Evolutionary conservation across 2,113 vertebrate genomes (phyloP).

Genomic region (Engraulis encrasicolus): DNA sequence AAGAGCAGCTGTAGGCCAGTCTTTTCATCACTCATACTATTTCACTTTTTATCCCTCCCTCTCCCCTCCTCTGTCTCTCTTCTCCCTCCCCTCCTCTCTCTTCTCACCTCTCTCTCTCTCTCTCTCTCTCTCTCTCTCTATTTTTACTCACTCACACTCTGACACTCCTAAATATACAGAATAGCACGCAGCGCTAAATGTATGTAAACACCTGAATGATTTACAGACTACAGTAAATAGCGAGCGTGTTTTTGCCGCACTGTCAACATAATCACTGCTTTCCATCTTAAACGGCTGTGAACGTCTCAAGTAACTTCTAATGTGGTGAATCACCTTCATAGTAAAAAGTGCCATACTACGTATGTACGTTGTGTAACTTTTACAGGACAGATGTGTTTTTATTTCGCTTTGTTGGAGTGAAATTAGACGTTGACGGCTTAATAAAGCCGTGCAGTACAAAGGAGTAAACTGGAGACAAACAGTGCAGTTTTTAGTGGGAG

Average conservation of each 20-base stretch:
- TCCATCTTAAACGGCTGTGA: not conserved
- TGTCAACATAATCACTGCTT: conserved; percentile 2
- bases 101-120: not conserved
- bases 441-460: conserved; percentile 14
- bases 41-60: conserved; percentile 9
- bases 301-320: not conserved
- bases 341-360: not conserved
- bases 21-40: not conserved
- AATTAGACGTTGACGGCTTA: conserved; percentile 21
- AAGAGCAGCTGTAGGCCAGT: not conserved
- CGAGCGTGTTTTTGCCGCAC: not conserved
- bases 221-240: not conserved
- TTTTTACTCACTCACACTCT: conserved; percentile 8
- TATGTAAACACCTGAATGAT: not conserved
- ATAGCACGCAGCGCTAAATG: not conserved
- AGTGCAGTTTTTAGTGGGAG: conserved; percentile 21
- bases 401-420: conserved; percentile 15
- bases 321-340: not conserved
- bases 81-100: conserved; percentile 3
- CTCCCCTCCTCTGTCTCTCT: conserved; percentile 6
- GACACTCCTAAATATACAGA: not conserved
- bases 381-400: conserved; percentile 19
- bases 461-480: conserved; percentile 26
- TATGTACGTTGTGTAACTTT: conserved; percentile 25
- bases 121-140: conserved; percentile 1